A percentile compares a stretch with the other conserved stretches of the same genome.
Evolutionary conservation across 2,888 invertebrate genomes (phyloP).

Genomic region (Spatulosminthurus flaviceps): DNA sequence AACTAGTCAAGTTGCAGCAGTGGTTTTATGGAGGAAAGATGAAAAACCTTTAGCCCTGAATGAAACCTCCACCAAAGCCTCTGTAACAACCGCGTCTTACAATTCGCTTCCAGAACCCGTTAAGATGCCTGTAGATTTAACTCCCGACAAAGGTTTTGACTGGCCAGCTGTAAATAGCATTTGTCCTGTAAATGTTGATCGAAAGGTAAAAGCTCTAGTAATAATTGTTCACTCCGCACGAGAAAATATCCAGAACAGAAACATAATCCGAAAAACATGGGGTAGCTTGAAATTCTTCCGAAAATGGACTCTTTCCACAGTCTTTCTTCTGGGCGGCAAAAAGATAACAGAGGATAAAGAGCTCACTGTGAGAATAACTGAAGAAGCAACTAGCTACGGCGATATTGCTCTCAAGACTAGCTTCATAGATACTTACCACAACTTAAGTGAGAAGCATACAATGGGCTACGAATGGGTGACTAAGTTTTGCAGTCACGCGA

Average conservation of each 20-base stretch:
- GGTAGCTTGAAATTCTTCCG: slow-evolving; percentile 45
- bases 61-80: neutral
- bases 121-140: neutral
- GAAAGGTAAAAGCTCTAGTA: neutral
- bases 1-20: neutral
- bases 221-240: slow-evolving; percentile 36
- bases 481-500: neutral
- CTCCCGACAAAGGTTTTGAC: neutral
- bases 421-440: slow-evolving; percentile 33
- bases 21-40: neutral
- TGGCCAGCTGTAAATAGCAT: slow-evolving; percentile 1
- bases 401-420: slow-evolving; percentile 6
- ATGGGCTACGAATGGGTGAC: slow-evolving; percentile 24
- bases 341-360: neutral
- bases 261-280: slow-evolving; percentile 50
- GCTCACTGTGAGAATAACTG: neutral
- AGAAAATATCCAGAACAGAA: neutral
- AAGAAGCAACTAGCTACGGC: neutral
- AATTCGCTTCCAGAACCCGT: neutral
- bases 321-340: slow-evolving; percentile 49
- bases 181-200: neutral
- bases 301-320: slow-evolving; percentile 45
- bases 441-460: slow-evolving; percentile 22
- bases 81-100: neutral
- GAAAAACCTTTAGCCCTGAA: neutral